Conservation (phyloP, 2,888 invertebrate genomes). For the Synanthedon tipuliformis region DNA sequence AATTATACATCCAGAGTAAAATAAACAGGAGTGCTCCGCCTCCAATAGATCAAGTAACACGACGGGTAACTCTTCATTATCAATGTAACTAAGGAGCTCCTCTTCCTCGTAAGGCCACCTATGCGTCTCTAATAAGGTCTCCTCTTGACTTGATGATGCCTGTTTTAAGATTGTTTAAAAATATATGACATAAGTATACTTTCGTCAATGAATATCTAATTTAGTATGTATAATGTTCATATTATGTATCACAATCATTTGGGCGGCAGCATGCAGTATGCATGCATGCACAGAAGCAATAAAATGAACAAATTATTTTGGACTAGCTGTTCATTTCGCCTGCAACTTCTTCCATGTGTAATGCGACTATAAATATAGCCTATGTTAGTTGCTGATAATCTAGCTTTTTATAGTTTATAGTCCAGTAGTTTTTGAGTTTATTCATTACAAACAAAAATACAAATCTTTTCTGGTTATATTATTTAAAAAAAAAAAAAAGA, state of each 20-base stretch:
- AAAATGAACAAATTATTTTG: too few species aligned
- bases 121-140: conserved; percentile 80
- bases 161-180: neutral
- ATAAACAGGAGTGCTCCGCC: conserved; percentile 84
- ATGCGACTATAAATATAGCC: too few species aligned
- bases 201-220: neutral
- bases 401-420: too few species aligned
- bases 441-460: too few species aligned
- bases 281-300: too few species aligned
- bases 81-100: conserved; percentile 86
- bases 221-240: neutral
- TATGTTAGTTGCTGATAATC: too few species aligned
- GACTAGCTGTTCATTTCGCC: too few species aligned
- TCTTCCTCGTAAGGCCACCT: conserved; percentile 92
- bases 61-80: conserved; percentile 91
- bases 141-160: conserved; percentile 59
- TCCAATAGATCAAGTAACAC: conserved; percentile 87
- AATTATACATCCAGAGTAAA: conserved; percentile 92
- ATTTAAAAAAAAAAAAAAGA: conserved; percentile 5
- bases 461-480: too few species aligned
- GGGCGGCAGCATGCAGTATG: too few species aligned
- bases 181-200: neutral
- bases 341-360: too few species aligned
- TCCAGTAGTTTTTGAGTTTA: too few species aligned
- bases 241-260: too few species aligned